phyloP scores from a whole-genome alignment of 2,888 invertebrate genomes.

The Catocala sponsa region DNA sequence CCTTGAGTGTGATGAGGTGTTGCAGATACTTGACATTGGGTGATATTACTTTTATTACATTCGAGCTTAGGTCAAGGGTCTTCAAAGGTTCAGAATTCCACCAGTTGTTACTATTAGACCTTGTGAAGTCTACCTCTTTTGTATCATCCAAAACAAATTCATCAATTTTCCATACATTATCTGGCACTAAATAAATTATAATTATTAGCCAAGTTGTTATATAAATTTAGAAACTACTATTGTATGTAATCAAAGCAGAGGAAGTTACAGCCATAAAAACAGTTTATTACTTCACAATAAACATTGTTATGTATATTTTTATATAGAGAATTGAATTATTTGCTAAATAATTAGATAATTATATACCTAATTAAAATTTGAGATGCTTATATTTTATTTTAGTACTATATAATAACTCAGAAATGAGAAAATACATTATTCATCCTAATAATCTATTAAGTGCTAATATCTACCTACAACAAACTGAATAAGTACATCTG shows the following conservation, averaged over 20 bases:
- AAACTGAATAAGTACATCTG: too few relatives aligned
- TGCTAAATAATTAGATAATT: too few relatives aligned
- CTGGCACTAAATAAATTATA: constrained; percentile 88
- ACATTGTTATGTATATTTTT: too few relatives aligned
- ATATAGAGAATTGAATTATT: too few relatives aligned
- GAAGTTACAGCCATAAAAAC: too few relatives aligned
- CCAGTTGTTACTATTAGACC: constrained; percentile 90
- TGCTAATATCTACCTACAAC: constrained; percentile 2
- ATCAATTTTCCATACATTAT: constrained; percentile 92
- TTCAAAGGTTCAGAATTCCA: constrained; percentile 94
- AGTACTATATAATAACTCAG: too few relatives aligned
- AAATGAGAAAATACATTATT: too few relatives aligned
- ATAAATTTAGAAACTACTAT: too few relatives aligned
- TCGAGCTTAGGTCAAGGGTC: constrained; percentile 93
- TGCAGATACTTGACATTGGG: constrained; percentile 90
- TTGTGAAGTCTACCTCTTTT: constrained; percentile 89
- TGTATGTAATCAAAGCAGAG: too few relatives aligned
- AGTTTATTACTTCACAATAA: too few relatives aligned
- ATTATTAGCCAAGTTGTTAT: neutral
- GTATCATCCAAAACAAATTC: constrained; percentile 89
- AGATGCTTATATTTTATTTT: too few relatives aligned
- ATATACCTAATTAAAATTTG: too few relatives aligned
- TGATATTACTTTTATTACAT: constrained; percentile 90
- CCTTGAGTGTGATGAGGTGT: constrained; percentile 91
- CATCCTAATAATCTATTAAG: neutral